Base-by-base conservation (phyloP, 30 jellyfish, hydroid and myxozoan species). In the Chironex yamaguchii region DNA sequence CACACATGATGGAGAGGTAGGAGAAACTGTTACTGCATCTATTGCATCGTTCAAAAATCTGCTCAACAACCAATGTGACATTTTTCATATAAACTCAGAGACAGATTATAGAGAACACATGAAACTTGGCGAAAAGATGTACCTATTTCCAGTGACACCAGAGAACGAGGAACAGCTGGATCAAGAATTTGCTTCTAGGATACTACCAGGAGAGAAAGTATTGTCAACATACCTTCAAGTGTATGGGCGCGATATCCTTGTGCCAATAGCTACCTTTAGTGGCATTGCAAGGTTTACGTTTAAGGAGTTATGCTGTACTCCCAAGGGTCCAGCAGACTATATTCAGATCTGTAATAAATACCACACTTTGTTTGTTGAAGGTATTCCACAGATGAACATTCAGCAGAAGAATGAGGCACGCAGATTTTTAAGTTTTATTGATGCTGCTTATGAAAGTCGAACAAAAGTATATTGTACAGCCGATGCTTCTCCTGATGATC, bases 311-410 rank as follows among this genome's bases (percentile, higher is more conserved):
- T 91, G 79, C 70, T 53, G 51, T 4, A 85, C 78, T n/a, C 95
- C 98, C 24, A 79, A 63, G 3, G 98, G 98, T 52, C 94, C 96
- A 0, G 98, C 96, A 29, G 98, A 91, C 62, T 91, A 52, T 66
- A 76, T 91, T 32, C 84, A 75, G 49, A 90, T 90, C 13, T 90
- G 97, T 70, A 90, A 85, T 67, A 74, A 71, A 4, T 90, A n/a
- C 51, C 34, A 76, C 53, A 54, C 85, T 32, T 50, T 90, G 12
- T 90, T 90, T 62, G 71, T 90, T 29, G 97, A 90, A 67, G 36
- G 92, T n/a, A 90, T 90, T 13, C 91, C 91, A 6, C 75, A 84
- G 29, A 76, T 90, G 97, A 81, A 83, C 48, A 79, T 90, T 49
- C 67, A 82, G 1, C 96, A 76, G 25, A 76, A 90, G 52, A 90